Conservation (phyloP, 2,797 vertebrate species). For the Centroberyx gerrardi region DNA sequence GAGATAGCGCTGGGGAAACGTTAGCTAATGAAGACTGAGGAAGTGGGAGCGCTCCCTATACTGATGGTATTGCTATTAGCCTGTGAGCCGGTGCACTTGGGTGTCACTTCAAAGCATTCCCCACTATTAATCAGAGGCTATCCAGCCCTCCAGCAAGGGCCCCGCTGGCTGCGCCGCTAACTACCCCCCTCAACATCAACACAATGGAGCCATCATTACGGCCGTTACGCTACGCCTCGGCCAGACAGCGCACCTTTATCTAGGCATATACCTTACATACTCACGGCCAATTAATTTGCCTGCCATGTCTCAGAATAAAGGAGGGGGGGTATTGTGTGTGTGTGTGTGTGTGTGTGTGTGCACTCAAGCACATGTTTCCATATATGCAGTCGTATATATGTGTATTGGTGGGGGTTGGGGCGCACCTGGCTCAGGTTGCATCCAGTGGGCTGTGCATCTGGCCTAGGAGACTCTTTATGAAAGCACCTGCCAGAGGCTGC, state of each 20-base stretch:
- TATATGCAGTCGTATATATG: conserved; percentile 64
- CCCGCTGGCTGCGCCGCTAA: conserved; percentile 73
- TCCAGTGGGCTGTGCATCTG: conserved; percentile 49
- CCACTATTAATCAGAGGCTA: conserved; percentile 82
- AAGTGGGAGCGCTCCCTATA: conserved; percentile 57
- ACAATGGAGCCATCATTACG: conserved; percentile 84
- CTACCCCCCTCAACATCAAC: conserved; percentile 75
- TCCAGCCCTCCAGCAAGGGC: conserved; percentile 74
- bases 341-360: conserved; percentile 29
- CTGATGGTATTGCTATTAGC: conserved; percentile 78
- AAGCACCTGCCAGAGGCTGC: conserved; percentile 71
- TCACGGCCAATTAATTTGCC: conserved; percentile 81
- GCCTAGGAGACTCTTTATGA: conserved; percentile 62
- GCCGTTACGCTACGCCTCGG: conserved; percentile 73
- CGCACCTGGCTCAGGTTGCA: conserved; percentile 78
- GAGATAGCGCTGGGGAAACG: conserved; percentile 46
- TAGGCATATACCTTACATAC: conserved; percentile 72
- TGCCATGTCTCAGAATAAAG: conserved; percentile 70
- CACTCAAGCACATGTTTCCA: conserved; percentile 45
- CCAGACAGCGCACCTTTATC: conserved; percentile 80
- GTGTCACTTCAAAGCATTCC: conserved; percentile 87
- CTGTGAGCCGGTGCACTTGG: conserved; percentile 73
- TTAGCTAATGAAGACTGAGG: conserved; percentile 77
- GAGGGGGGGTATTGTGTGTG: conserved; percentile 21
- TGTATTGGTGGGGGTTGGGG: conserved; percentile 53